Conservation (phyloP, 2,113 vertebrate species). For the Onychorhynchus coronatus region DNA sequence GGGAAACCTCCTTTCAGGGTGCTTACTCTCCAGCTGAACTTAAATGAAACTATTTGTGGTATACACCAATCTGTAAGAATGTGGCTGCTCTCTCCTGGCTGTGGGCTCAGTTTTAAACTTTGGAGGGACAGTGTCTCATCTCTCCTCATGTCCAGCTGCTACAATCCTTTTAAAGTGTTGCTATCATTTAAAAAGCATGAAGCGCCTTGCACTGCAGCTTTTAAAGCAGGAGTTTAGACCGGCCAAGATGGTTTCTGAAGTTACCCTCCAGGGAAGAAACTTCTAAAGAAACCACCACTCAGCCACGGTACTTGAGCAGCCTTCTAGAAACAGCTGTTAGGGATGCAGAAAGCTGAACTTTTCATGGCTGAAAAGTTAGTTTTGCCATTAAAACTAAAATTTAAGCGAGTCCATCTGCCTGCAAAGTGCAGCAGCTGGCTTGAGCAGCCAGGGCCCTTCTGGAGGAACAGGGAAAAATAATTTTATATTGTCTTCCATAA, state of each 20-base stretch:
- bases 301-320: background rate
- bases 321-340: constrained; percentile 50
- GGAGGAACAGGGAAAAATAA: background rate
- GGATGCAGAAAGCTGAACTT: background rate
- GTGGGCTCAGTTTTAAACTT: background rate
- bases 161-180: background rate
- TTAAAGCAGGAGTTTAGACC: background rate
- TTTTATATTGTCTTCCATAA: background rate
- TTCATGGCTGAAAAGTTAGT: constrained; percentile 32
- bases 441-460: background rate
- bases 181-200: background rate
- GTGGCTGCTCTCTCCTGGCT: background rate
- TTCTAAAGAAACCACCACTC: background rate
- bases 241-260: background rate
- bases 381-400: constrained; percentile 33
- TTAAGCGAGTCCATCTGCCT: constrained; percentile 50
- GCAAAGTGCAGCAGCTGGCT: constrained; percentile 22
- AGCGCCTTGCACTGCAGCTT: background rate
- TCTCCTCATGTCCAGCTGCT: background rate
- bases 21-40: background rate
- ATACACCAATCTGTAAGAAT: background rate
- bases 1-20: background rate
- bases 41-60: background rate
- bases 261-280: background rate
- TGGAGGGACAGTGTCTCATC: background rate